Percentiles rank a stretch among this genome's conserved stretches.
Evolutionary conservation across 2,797 vertebrate species (phyloP).

Genomic region (Phalloptychus januarius): DNA sequence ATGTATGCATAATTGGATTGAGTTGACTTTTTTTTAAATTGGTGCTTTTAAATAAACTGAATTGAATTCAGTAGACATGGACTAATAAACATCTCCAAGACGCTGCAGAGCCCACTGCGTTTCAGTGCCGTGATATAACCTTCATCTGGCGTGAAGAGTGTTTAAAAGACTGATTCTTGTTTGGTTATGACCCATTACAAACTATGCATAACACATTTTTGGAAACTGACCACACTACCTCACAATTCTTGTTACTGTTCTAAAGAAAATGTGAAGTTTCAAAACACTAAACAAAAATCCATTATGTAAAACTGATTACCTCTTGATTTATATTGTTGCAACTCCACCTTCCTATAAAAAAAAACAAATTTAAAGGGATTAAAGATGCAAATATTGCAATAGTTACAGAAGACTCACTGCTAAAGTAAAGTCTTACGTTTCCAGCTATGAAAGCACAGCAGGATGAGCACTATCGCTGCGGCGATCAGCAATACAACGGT

Average conservation of each 20-base stretch:
- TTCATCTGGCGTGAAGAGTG: not conserved
- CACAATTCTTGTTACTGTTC: not conserved
- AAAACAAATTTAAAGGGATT: not conserved
- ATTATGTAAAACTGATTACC: constrained; percentile 32
- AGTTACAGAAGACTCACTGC: accelerated
- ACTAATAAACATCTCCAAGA: not conserved
- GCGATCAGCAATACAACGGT: constrained; percentile 31
- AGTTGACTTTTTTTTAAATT: not conserved
- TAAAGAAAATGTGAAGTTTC: not conserved
- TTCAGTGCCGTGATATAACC: not conserved
- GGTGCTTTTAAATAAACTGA: not conserved
- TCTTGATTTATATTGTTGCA: not conserved
- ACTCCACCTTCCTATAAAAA: constrained; percentile 16
- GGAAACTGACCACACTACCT: not conserved
- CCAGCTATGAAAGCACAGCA: constrained; percentile 10
- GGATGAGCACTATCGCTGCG: constrained; percentile 6
- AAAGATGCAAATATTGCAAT: not conserved
- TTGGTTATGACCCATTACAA: not conserved
- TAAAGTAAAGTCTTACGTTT: constrained; percentile 41
- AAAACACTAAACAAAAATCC: not conserved
- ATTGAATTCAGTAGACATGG: not conserved
- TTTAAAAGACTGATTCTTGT: not conserved
- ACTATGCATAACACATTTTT: not conserved
- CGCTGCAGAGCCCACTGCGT: not conserved
- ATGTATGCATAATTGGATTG: not conserved